A percentile compares a stretch with the other conserved stretches of the same genome.
Evolutionary conservation across 2,888 invertebrate genomes (phyloP).

Genomic region (Thelaira solivaga): DNA sequence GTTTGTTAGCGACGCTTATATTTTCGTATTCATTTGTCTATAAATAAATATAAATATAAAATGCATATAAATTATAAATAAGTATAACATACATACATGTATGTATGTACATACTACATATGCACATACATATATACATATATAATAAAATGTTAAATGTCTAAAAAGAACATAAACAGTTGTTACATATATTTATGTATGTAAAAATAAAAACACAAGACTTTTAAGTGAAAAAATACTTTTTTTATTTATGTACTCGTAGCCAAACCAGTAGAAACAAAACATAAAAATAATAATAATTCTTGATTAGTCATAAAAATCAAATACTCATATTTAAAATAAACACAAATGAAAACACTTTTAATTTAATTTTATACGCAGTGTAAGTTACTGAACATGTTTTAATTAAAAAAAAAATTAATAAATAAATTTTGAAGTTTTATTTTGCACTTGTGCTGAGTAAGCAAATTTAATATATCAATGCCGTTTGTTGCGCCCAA

Average conservation of each 20-base stretch:
- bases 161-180: conserved; percentile 48
- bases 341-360: no score
- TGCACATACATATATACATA: not conserved
- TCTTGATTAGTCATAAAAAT: conserved; percentile 24
- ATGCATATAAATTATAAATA: no score
- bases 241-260: no score
- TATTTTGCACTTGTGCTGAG: not conserved
- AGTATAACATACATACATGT: no score
- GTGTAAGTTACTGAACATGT: conserved; percentile 27
- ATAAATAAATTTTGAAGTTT: conserved; percentile 9
- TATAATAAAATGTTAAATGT: conserved; percentile 28
- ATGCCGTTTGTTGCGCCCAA: conserved; percentile 76
- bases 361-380: no score
- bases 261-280: no score
- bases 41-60: conserved; percentile 40
- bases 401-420: conserved; percentile 18
- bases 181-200: no score
- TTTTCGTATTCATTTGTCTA: conserved; percentile 57
- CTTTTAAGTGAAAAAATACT: no score
- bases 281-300: conserved; percentile 14
- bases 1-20: conserved; percentile 50
- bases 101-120: no score
- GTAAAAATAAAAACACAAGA: no score
- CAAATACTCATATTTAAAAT: no score
- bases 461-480: conserved; percentile 60